Evolutionary conservation across 2,797 vertebrate genomes (phyloP), one percentile per base, ranked within the genome.

Genomic region (Xenopus petersii): DNA sequence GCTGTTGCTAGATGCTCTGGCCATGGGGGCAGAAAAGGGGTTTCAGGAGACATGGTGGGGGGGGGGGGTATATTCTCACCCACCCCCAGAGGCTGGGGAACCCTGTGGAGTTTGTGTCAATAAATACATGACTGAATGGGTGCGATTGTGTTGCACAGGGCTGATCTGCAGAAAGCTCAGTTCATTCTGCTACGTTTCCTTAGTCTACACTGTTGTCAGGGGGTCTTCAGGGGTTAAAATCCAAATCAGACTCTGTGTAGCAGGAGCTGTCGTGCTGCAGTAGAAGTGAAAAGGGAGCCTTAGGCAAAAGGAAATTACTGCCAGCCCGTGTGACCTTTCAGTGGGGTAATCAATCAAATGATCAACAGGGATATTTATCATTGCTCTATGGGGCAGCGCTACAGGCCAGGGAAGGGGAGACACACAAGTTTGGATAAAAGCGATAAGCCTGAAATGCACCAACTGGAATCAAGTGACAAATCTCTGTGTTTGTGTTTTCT

Each of bases 331-430:
- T 96, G 96, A 97, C 96, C 96, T 97, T 94, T 96, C 92, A 91
- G 94, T 94, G 93, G 95, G 94, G 94, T 97, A 97, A 98, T 98
- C 97, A 96, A 98, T 98, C 96, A 98, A 97, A 90, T 95, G 95
- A 98, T 98, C 96, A 98, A 94, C 94, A 92, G 95, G 94, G 93
- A 97, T 96, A 98, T 98, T 96, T 96, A 97, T 98, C 96, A 97
- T 91, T 86, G 92, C 93, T 93, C 83, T 90, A 92, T 93, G 91
- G 90, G 87, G 90, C 91, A 60, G 88, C 87, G 88, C 86, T 90
- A 85, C 84, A 56, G 55, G 55, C 12, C 8, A 56, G 63, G 81
- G 64, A 70, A 78, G 73, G 68, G 70, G 73, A 55, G 64, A 46
- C 80, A 83, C 69, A 79, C 81, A 89, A 87, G 83, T 91, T 90